Conservation (phyloP, 2,797 vertebrate genomes). For the Dallia pectoralis region DNA sequence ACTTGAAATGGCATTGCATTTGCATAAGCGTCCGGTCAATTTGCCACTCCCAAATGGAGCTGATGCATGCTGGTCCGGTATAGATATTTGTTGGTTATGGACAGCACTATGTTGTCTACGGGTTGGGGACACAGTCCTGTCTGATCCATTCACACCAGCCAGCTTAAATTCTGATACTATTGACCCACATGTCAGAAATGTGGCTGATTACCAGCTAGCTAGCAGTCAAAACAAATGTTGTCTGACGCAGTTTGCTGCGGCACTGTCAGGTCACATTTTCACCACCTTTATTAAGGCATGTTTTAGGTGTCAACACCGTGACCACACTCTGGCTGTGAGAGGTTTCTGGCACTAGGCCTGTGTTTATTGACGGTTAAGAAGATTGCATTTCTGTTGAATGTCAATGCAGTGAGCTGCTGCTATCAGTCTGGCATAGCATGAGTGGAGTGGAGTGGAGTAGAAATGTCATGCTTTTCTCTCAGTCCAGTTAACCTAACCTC, state of each 20-base stretch:
- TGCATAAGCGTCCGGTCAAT: too few relatives aligned
- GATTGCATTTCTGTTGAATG: neutral
- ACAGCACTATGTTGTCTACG: too few relatives aligned
- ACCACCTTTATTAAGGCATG: constrained; percentile 21
- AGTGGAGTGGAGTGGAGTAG: neutral
- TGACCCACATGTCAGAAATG: neutral
- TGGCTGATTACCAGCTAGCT: neutral
- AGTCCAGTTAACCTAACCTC: neutral
- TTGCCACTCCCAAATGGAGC: too few relatives aligned
- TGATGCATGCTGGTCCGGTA: too few relatives aligned
- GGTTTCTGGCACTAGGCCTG: neutral
- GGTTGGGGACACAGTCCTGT: too few relatives aligned
- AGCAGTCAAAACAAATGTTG: neutral
- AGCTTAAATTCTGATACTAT: neutral
- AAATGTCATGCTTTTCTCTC: neutral
- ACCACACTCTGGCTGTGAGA: constrained; percentile 25
- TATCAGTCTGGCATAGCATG: neutral
- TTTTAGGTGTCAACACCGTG: constrained; percentile 43
- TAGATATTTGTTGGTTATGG: too few relatives aligned
- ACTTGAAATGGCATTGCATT: too few relatives aligned
- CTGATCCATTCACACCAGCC: too few relatives aligned
- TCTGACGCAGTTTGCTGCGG: neutral
- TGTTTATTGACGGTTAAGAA: constrained; percentile 19
- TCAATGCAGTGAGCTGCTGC: neutral
- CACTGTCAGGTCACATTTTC: neutral